Percentiles rank a stretch among this genome's conserved stretches.
These are phyloP conservation scores for Trichosurus vulpecula DNA, from an alignment of 2,797 vertebrate genomes.

Conservation along the genomic window DNA sequence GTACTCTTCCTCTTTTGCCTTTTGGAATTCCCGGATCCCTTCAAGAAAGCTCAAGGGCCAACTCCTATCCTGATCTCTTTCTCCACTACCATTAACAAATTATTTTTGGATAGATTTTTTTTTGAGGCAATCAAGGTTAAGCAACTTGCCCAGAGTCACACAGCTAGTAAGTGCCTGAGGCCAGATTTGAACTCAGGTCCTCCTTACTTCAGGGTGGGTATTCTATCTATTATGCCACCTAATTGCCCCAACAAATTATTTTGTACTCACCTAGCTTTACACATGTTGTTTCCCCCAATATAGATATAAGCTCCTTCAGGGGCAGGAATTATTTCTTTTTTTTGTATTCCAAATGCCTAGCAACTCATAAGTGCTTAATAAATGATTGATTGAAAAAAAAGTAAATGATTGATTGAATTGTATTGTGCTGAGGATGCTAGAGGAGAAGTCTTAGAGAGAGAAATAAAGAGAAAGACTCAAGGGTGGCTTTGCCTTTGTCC, in stretches of 20 bases:
- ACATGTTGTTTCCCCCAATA: not conserved
- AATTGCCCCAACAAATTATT: not conserved
- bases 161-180: not conserved
- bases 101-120: not conserved
- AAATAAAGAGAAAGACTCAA: not conserved
- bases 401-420: not conserved
- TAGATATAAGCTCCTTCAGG: not conserved
- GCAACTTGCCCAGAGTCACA: not conserved
- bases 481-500: not conserved
- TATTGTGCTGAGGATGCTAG: not conserved
- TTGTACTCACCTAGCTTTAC: not conserved
- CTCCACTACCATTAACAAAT: not conserved
- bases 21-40: not conserved
- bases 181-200: not conserved
- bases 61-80: not conserved
- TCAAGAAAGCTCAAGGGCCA: not conserved
- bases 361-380: not conserved
- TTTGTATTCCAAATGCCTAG: not conserved
- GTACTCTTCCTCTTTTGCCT: not conserved
- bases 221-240: not conserved
- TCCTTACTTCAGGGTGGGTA: not conserved
- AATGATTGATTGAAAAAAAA: not conserved
- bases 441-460: not conserved
- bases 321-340: not conserved
- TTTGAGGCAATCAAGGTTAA: not conserved